Conservation (phyloP, 2,888 invertebrate species). For the Tineola bisselliella region DNA sequence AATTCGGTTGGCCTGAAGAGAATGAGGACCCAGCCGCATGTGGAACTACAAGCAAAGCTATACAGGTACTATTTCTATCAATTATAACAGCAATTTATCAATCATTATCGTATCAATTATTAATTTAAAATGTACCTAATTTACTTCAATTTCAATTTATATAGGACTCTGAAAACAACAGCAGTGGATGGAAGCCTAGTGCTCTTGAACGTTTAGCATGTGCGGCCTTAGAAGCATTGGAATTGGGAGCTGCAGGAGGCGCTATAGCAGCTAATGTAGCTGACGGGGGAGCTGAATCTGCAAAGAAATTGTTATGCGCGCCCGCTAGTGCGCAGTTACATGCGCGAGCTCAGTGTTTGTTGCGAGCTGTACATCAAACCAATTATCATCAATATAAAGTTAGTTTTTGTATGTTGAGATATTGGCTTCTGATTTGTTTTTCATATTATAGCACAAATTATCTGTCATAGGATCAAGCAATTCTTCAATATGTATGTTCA, state of each 20-base stretch:
- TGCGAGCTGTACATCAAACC: constrained; percentile 80
- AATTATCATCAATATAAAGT: constrained; percentile 90
- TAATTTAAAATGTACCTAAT: too few species aligned
- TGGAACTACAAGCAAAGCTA: constrained; percentile 52
- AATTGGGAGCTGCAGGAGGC: constrained; percentile 40
- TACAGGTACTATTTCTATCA: too few species aligned
- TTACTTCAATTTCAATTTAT: neutral
- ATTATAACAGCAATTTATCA: too few species aligned
- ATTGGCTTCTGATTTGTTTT: too few species aligned
- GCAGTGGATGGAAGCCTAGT: constrained; percentile 47
- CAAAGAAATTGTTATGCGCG: constrained; percentile 48
- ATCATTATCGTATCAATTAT: constrained; percentile 16
- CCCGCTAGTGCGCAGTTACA: constrained; percentile 53
- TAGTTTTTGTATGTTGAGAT: neutral
- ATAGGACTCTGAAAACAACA: constrained; percentile 41
- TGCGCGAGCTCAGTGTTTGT: constrained; percentile 77
- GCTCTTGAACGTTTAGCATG: constrained; percentile 56
- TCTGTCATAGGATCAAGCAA: constrained; percentile 76
- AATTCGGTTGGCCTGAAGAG: constrained; percentile 97
- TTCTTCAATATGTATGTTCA: constrained; percentile 79
- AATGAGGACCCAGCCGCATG: constrained; percentile 76
- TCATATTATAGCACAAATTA: neutral
- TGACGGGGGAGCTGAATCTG: constrained; percentile 40
- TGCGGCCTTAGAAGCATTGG: constrained; percentile 52
- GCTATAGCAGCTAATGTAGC: constrained; percentile 26